Evolutionary conservation across 1,140 invertebrate species (phyloP), one percentile per base, ranked within the genome.

Genomic region (Leptinotarsa undecemlineata): DNA sequence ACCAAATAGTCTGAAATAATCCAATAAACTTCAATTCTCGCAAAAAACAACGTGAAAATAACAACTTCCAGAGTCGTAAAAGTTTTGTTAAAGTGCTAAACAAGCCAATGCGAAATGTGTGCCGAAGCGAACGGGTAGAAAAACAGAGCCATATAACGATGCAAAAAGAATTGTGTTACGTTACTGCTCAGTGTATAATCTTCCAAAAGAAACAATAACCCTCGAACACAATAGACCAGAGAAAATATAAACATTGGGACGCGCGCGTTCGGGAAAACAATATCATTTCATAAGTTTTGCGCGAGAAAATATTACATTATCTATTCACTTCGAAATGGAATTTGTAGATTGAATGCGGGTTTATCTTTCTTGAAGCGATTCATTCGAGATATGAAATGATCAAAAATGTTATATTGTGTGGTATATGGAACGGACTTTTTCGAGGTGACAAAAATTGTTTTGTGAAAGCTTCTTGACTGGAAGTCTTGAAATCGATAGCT

Each of bases 291-390:
- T 19, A 19, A 57, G n/a, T 15, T 57, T 57, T n/a, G 51, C 51
- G 17, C 51, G 51, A 57, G 51, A 57, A 57, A 57, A 57, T 57
- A 57, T 57, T 57, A 57, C 51, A 57, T 57, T 57, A 57, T 57
- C 51, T 57, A 57, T 57, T 57, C 51, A 57, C 51, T 57, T 19
- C 51, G 51, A 57, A 19, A 57, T 57, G 51, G 51, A 57, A 57
- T 17, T 57, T 15, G 51, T n/a, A 57, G 51, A 57, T 57, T 57
- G 51, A 57, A 19, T 57, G 51, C 17, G 51, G 51, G 51, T n/a
- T 57, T 57, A 57, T n/a, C 33, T 42, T 57, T 57, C 51, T 57
- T 57, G 51, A 57, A 19, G 51, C 51, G 51, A 42, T 42, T 42
- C 8, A 42, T 42, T 11, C 33, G 8, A 42, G 8, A 42, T 57